Conservation (phyloP, 2,113 vertebrate species). For the Lontra canadensis region DNA sequence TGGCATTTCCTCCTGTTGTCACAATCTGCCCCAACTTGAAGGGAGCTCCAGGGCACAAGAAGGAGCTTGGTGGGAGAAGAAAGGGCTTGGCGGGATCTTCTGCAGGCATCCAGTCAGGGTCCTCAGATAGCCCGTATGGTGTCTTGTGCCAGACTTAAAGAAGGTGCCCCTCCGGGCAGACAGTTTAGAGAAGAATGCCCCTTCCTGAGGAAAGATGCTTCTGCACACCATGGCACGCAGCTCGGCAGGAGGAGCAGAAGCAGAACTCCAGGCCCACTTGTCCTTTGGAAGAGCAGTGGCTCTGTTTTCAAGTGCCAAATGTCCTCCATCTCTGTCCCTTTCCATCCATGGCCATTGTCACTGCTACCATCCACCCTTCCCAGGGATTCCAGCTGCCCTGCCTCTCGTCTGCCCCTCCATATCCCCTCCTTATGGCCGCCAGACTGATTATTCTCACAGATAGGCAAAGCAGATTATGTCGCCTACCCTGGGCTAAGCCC, state of each 20-base stretch:
- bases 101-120: not conserved
- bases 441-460: not conserved
- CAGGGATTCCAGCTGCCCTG: not conserved
- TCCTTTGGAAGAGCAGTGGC: not conserved
- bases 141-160: not conserved
- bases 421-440: not conserved
- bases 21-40: not conserved
- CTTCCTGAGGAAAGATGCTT: not conserved
- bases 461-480: not conserved
- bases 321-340: not conserved
- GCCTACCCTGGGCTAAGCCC: not conserved
- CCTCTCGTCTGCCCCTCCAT: not conserved
- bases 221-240: not conserved
- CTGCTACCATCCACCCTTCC: not conserved
- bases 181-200: not conserved
- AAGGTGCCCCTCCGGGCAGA: not conserved
- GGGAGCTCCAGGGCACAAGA: not conserved
- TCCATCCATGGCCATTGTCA: not conserved
- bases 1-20: not conserved
- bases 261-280: not conserved
- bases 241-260: not conserved
- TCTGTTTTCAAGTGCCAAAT: not conserved
- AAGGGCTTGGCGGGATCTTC: not conserved
- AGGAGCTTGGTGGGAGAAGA: not conserved
- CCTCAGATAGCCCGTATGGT: not conserved